These are phyloP conservation scores for Caiman crocodilus DNA, from an alignment of 2,797 vertebrate species.

Conservation along the genomic window DNA sequence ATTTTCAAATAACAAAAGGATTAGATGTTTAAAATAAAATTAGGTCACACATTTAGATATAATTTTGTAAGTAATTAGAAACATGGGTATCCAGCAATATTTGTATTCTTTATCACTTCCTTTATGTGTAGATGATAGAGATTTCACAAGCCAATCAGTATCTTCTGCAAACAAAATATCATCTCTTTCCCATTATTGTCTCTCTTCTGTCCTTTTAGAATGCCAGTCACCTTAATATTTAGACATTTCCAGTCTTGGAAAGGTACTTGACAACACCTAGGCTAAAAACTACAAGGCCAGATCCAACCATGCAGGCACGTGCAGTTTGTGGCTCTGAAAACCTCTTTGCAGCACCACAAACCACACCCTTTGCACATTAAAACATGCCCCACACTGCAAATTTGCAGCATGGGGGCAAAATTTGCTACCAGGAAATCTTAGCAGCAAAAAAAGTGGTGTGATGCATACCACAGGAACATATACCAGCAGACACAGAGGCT, in stretches of 20 bases:
- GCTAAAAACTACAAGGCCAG: background rate
- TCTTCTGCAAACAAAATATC: background rate
- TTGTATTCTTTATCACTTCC: constrained; percentile 56
- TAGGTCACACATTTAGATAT: constrained; percentile 67
- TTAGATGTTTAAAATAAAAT: constrained; percentile 62
- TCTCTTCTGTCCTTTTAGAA: constrained; percentile 12
- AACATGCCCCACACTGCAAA: no score
- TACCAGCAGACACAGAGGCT: no score
- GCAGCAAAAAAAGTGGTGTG: no score
- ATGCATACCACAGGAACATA: no score
- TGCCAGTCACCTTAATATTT: background rate
- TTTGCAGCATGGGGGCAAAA: no score
- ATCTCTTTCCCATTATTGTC: background rate
- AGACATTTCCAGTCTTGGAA: background rate
- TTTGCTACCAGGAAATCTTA: no score
- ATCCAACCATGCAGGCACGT: background rate
- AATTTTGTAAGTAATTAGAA: constrained; percentile 63
- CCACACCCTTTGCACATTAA: no score
- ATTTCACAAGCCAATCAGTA: constrained; percentile 61
- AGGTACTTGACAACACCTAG: background rate
- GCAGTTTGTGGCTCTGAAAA: no score
- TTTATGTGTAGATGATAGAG: constrained; percentile 51
- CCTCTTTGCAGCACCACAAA: no score
- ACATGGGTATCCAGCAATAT: constrained; percentile 51
- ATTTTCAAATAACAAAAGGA: constrained; percentile 63